Evolutionary conservation across 2,888 invertebrate genomes (phyloP), one percentile per base, ranked within the genome.

Genomic region (Camponotus fellah): DNA sequence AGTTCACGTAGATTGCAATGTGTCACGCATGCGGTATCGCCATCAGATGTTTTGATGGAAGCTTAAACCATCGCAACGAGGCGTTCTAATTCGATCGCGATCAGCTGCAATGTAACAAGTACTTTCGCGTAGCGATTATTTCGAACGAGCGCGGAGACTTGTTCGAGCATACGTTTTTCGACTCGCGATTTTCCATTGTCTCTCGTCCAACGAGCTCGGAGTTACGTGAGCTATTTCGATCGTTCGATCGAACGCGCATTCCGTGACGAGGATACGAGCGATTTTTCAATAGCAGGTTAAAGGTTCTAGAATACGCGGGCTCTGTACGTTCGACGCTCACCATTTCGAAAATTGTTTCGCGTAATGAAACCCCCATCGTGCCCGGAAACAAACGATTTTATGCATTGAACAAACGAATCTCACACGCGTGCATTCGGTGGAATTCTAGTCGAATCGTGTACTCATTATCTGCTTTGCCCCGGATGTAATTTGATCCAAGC

Each of bases 1-100:
- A 14, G 76, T 64, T 68, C 34, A 56, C 53, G 58, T 82, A 83
- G 83, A 86, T 89, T 85, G 86, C 86, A 69, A 69, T 53, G 64
- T 85, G 72, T 81, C 86, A 82, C 68, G 83, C 64, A 79, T 53
- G 34, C 49, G 21, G 46, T 37, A 26, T 76, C 58, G 43, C 43
- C 43, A 66, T 21, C 43, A 43, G 34, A 32, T 43, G n/a, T 66
- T 66, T 58, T n/a, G 32, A 5, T 43, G 46, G 32, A n/a, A 26
- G 60, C 21, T 43, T 34, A 21, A 79, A 46, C 10, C 34, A 9
- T 32, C 32, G 66, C 56, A 34, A 12, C 53, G 32, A 66, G 26
- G 26, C 40, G 34, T 46, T 53, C 46, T 60, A 69, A 79, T 69
- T 79, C 26, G 60, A 79, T 79, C 69, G 68, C 32, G 58, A 43